These are phyloP conservation scores for Phoxinus phoxinus DNA, from an alignment of 2,113 vertebrate genomes.

Conservation along the genomic window DNA sequence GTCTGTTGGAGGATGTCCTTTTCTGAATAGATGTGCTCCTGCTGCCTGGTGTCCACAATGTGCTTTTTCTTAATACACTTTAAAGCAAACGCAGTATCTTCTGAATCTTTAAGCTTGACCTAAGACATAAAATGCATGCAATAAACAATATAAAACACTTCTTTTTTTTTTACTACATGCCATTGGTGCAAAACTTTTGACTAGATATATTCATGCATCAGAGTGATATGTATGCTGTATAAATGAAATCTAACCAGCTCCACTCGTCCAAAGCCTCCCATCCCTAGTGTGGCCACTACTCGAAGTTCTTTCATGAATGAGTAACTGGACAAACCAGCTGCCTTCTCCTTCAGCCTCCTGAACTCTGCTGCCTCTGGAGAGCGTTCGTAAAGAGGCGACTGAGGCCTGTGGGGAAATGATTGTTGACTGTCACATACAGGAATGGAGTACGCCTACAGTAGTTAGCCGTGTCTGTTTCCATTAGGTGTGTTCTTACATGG, in stretches of 20 bases:
- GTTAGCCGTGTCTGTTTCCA: not conserved
- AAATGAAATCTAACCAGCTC: conserved; percentile 84
- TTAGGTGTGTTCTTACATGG: conserved; percentile 71
- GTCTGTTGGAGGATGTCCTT: conserved; percentile 88
- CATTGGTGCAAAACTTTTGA: too few relatives aligned
- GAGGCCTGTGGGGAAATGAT: conserved; percentile 60
- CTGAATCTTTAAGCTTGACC: conserved; percentile 89
- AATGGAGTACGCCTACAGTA: not conserved
- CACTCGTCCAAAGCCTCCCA: conserved; percentile 94
- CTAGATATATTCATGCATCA: too few relatives aligned
- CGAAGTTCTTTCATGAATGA: conserved; percentile 86
- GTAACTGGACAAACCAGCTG: conserved; percentile 76
- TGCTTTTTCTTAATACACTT: conserved; percentile 94
- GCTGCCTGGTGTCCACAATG: conserved; percentile 89
- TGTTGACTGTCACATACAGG: not conserved
- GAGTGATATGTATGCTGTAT: too few relatives aligned
- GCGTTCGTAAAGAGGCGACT: conserved; percentile 63
- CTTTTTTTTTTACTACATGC: not conserved
- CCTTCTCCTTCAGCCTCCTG: conserved; percentile 81
- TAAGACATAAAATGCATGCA: conserved; percentile 57
- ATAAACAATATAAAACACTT: not conserved
- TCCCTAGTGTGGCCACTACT: conserved; percentile 88
- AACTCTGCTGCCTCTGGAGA: conserved; percentile 65
- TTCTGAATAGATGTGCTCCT: conserved; percentile 92
- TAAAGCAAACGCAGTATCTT: conserved; percentile 87